phyloP scores from a whole-genome alignment of 1,140 invertebrate genomes.

The Drosophila arawakana region DNA sequence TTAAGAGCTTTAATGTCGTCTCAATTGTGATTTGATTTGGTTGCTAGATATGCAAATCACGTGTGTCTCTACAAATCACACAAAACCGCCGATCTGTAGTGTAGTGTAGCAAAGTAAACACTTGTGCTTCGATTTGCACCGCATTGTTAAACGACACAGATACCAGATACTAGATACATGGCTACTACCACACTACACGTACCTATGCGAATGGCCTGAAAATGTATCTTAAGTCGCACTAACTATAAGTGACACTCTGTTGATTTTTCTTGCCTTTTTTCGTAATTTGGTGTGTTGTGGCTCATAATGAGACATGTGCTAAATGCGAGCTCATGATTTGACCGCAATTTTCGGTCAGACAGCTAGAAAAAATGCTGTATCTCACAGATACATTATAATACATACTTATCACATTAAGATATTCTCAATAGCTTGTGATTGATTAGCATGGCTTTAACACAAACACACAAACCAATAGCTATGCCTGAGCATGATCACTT shows the following conservation, averaged over 20 bases:
- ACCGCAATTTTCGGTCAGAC: conserved; percentile 46
- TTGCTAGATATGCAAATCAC: conserved; percentile 39
- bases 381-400: conserved; percentile 29
- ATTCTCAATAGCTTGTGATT: conserved; percentile 52
- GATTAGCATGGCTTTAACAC: conserved; percentile 54
- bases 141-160: conserved; percentile 44
- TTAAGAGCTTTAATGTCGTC: conserved; percentile 30
- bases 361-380: conserved; percentile 5
- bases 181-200: background rate
- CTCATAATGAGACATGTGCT: conserved; percentile 48
- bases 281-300: conserved; percentile 6
- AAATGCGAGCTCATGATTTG: conserved; percentile 56
- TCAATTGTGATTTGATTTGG: background rate
- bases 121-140: conserved; percentile 32
- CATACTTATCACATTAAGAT: conserved; percentile 19
- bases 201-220: conserved; percentile 40
- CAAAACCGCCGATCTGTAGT: conserved; percentile 14
- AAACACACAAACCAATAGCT: background rate
- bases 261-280: conserved; percentile 5
- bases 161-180: conserved; percentile 7
- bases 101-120: conserved; percentile 27
- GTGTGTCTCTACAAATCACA: conserved; percentile 22
- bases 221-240: conserved; percentile 44
- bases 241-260: conserved; percentile 47
- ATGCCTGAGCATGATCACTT: conserved; percentile 27